phyloP scores from a whole-genome alignment of 2,888 invertebrate genomes.

The Malthinus seriepunctatus region DNA sequence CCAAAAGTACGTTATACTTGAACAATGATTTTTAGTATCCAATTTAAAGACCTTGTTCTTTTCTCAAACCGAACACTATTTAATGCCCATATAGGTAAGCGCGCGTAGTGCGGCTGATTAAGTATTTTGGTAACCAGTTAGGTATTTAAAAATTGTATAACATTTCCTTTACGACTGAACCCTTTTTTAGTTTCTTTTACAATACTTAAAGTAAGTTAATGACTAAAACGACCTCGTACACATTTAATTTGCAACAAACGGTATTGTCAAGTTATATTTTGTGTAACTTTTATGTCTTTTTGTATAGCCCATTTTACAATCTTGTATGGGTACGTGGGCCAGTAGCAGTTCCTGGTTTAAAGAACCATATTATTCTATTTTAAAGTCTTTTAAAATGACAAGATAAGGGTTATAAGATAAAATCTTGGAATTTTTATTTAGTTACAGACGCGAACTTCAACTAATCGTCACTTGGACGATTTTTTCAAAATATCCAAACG shows the following conservation, averaged over 20 bases:
- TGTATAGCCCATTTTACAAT: constrained; percentile 30
- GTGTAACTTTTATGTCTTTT: constrained; percentile 29
- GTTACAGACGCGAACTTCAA: background rate
- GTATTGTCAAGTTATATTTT: constrained; percentile 25
- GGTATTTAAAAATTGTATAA: background rate
- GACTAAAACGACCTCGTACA: constrained; percentile 15
- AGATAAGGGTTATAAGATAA: background rate
- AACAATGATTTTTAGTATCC: too few relatives aligned
- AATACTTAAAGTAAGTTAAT: constrained; percentile 11
- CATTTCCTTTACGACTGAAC: background rate
- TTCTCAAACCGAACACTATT: too few relatives aligned
- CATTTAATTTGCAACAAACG: constrained; percentile 19
- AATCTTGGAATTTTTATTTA: background rate
- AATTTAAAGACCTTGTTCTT: too few relatives aligned
- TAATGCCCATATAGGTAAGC: too few relatives aligned
- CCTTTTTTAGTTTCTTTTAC: constrained; percentile 6
- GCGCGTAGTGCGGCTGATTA: too few relatives aligned
- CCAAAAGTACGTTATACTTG: too few relatives aligned
- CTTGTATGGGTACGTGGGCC: constrained; percentile 17
- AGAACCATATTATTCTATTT: background rate
- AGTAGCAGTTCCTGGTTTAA: constrained; percentile 27
- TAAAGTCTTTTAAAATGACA: background rate
- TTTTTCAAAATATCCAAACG: too few relatives aligned
- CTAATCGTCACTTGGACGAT: background rate
- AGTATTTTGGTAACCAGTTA: too few relatives aligned